Conservation (phyloP, 2,888 invertebrate species). For the Xylota segnis region DNA sequence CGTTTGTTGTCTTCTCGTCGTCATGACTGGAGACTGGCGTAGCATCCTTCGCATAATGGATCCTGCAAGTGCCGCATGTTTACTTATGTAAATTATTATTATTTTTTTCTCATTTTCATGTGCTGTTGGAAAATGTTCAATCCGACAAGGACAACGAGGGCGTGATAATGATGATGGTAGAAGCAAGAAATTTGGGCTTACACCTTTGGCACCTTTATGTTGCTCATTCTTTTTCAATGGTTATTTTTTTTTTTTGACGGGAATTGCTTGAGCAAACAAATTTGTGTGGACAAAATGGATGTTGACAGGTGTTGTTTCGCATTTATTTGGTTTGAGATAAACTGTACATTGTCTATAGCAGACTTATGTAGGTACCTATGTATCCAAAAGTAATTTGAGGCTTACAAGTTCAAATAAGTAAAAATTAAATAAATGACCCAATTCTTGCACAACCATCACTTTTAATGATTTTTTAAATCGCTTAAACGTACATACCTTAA, state of each 20-base stretch:
- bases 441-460: too few relatives aligned
- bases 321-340: neutral
- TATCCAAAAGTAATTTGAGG: too few relatives aligned
- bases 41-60: neutral
- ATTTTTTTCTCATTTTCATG: neutral
- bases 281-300: neutral
- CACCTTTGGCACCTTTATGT: conserved; percentile 7
- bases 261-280: conserved; percentile 9
- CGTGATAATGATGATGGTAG: conserved; percentile 1
- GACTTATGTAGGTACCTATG: too few relatives aligned
- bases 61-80: conserved; percentile 7
- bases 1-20: conserved; percentile 3
- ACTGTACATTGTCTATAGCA: too few relatives aligned
- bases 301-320: neutral
- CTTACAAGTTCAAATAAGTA: too few relatives aligned
- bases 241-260: neutral
- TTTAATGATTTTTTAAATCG: too few relatives aligned
- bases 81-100: conserved; percentile 21
- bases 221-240: neutral
- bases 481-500: too few relatives aligned
- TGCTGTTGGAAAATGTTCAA: neutral
- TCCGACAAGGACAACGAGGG: neutral
- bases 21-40: neutral
- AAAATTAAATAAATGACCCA: too few relatives aligned
- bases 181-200: neutral